Evolutionary conservation across 2,888 invertebrate genomes (phyloP).

Genomic region (Melanargia galathea): DNA sequence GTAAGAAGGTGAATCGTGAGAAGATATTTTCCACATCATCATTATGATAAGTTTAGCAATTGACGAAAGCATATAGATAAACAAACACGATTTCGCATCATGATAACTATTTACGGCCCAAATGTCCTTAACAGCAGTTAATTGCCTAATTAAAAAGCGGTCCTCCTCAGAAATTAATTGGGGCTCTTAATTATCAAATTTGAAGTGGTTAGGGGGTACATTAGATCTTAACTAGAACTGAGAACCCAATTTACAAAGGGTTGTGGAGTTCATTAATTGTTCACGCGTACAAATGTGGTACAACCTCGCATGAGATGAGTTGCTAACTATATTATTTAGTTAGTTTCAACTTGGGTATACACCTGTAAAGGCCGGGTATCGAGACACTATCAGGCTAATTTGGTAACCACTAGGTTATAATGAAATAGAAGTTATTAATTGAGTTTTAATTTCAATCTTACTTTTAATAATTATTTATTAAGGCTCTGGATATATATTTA

Average conservation of each 20-base stretch:
- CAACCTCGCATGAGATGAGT: slow-evolving; percentile 2
- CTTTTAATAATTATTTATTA: too few species aligned
- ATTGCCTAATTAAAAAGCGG: slow-evolving; percentile 2
- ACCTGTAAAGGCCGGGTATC: neutral
- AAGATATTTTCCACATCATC: too few species aligned
- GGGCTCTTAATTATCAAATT: slow-evolving; percentile 17
- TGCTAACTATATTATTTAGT: slow-evolving; percentile 13
- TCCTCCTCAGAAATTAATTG: slow-evolving; percentile 1
- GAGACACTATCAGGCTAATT: neutral
- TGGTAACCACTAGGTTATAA: neutral
- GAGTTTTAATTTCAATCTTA: neutral
- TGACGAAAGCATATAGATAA: too few species aligned
- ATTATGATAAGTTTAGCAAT: too few species aligned
- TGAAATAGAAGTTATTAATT: too few species aligned
- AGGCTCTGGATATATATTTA: too few species aligned
- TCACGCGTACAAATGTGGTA: slow-evolving; percentile 7
- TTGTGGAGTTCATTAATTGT: slow-evolving; percentile 17
- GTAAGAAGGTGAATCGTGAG: too few species aligned
- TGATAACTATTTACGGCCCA: too few species aligned
- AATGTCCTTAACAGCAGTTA: neutral
- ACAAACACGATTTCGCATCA: too few species aligned
- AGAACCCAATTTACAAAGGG: slow-evolving; percentile 20
- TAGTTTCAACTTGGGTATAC: neutral
- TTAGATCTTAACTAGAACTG: slow-evolving; percentile 15
- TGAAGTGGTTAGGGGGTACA: neutral